phyloP scores from a whole-genome alignment of 2,113 vertebrate genomes.

The Otolemur garnettii region DNA sequence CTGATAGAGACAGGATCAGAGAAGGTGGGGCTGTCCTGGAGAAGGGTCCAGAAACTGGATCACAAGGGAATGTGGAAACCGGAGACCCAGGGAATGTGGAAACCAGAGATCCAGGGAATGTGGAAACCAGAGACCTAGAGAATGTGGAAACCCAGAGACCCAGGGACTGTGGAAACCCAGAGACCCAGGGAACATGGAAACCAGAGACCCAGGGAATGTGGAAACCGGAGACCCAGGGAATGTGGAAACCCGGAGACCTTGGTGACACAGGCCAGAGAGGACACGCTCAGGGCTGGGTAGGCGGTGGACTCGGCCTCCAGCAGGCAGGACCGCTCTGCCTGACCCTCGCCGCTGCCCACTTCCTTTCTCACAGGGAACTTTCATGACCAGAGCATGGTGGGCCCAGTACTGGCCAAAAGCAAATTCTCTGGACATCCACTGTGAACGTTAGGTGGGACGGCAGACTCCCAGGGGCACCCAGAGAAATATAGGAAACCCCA shows the following conservation, averaged over 20 bases:
- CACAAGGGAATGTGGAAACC: not conserved
- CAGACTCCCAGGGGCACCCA: too few species aligned
- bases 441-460: not conserved
- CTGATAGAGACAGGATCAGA: not conserved
- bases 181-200: too few species aligned
- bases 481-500: not conserved
- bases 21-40: not conserved
- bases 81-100: too few species aligned
- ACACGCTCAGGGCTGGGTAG: not conserved
- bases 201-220: too few species aligned
- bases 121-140: too few species aligned
- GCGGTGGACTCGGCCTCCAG: fast-evolving
- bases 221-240: too few species aligned
- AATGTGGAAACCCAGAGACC: too few species aligned
- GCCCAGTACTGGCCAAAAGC: not conserved
- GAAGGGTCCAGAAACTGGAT: not conserved
- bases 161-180: too few species aligned
- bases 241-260: too few species aligned
- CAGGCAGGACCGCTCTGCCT: not conserved
- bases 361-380: not conserved
- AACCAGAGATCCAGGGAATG: too few species aligned
- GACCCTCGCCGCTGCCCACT: not conserved
- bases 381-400: not conserved
- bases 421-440: not conserved
- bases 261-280: not conserved